A percentile compares a stretch with the other conserved stretches of the same genome.
Evolutionary conservation across 2,888 invertebrate genomes (phyloP).

Genomic region (Dasypogon diadema): DNA sequence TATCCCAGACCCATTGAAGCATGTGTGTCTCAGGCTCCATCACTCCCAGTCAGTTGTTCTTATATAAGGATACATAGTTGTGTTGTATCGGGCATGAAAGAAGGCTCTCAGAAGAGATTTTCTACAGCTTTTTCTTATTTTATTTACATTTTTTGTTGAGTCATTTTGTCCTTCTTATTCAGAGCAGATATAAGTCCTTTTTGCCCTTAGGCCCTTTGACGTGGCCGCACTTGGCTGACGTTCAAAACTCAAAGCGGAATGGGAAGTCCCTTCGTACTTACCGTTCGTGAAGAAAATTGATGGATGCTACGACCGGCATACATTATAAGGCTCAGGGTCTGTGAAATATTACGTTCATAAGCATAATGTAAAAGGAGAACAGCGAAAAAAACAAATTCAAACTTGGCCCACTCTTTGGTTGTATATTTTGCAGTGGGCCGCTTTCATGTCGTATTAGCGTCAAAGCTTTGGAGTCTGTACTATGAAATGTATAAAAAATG

Average conservation of each 20-base stretch:
- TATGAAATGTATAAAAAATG: too few species aligned
- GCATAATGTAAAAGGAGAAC: slow-evolving; percentile 40
- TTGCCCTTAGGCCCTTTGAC: slow-evolving; percentile 43
- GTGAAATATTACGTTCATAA: slow-evolving; percentile 55
- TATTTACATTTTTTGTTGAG: slow-evolving; percentile 22
- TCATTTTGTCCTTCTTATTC: slow-evolving; percentile 46
- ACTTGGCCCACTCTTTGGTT: slow-evolving; percentile 25
- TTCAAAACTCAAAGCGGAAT: background rate
- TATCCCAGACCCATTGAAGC: slow-evolving; percentile 19
- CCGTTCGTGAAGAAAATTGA: slow-evolving; percentile 52
- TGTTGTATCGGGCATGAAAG: slow-evolving; percentile 10
- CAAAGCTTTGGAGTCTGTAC: too few species aligned
- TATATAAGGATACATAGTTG: background rate
- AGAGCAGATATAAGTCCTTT: slow-evolving; percentile 30
- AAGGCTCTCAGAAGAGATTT: slow-evolving; percentile 34
- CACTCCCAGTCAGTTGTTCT: background rate
- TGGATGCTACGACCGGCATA: slow-evolving; percentile 55
- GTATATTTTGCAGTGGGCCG: background rate
- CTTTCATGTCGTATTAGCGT: background rate
- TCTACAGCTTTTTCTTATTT: slow-evolving; percentile 28
- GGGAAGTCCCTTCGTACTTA: slow-evolving; percentile 42
- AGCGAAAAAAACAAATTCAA: slow-evolving; percentile 44
- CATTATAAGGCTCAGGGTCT: slow-evolving; percentile 53
- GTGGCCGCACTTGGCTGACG: slow-evolving; percentile 23
- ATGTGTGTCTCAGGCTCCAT: slow-evolving; percentile 13